Evolutionary conservation across 2,797 vertebrate species (phyloP).

Genomic region (Lindbergichthys nudifrons): DNA sequence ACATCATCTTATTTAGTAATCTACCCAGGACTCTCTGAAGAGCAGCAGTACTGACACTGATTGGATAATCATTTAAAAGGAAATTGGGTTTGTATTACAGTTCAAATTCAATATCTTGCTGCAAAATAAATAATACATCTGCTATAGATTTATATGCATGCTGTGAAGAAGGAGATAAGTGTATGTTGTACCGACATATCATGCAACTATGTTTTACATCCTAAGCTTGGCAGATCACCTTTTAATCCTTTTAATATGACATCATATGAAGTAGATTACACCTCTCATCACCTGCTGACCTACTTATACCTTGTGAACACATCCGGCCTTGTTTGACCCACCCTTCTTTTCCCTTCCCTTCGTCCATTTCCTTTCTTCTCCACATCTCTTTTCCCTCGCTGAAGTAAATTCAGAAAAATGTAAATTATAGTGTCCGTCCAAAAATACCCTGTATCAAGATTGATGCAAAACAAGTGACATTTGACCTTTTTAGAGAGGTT

Average conservation of each 20-base stretch:
- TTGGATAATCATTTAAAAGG: not conserved
- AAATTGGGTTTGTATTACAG: constrained; percentile 4
- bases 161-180: not conserved
- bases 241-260: not conserved
- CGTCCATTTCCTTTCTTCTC: too few relatives aligned
- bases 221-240: not conserved
- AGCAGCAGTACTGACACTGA: not conserved
- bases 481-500: too few relatives aligned
- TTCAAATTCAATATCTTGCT: constrained; percentile 20
- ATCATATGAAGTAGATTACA: not conserved
- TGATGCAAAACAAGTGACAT: too few relatives aligned
- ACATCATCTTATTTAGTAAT: not conserved
- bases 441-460: too few relatives aligned
- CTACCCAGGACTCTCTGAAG: not conserved
- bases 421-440: too few relatives aligned
- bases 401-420: too few relatives aligned
- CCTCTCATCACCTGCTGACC: too few relatives aligned
- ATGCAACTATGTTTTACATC: not conserved
- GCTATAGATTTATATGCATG: constrained; percentile 1
- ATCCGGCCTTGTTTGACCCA: too few relatives aligned
- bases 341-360: too few relatives aligned
- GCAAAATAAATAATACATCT: constrained; percentile 6
- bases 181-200: not conserved
- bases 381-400: too few relatives aligned
- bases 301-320: too few relatives aligned